Percentiles rank a stretch among this genome's conserved stretches.
These are phyloP conservation scores for Goniozus legneri DNA, from an alignment of 1,140 invertebrate species.

Conservation along the genomic window DNA sequence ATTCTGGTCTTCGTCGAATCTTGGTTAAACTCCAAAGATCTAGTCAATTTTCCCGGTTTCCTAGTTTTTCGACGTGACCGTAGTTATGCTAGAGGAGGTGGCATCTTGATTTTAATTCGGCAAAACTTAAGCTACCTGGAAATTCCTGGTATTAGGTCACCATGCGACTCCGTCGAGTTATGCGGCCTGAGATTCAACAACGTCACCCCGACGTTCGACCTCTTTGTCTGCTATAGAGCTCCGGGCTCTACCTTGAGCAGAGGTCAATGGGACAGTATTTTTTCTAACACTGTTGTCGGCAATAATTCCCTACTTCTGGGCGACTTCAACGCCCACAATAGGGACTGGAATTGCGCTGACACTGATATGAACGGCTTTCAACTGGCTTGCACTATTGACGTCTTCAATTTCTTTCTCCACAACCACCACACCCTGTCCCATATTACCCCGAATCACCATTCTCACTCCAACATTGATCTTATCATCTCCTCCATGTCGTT, in stretches of 20 bases:
- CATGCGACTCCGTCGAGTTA: not conserved
- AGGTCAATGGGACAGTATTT: slow-evolving; percentile 4
- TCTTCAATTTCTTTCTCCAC: not conserved
- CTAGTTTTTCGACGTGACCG: slow-evolving; percentile 4
- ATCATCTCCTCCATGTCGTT: not conserved
- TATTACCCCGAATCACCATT: not conserved
- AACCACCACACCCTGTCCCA: not conserved
- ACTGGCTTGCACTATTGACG: not conserved
- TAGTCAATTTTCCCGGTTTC: too few species aligned
- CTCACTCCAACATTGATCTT: not conserved
- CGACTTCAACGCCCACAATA: slow-evolving; percentile 13
- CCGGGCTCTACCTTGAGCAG: not conserved
- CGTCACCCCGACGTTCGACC: not conserved
- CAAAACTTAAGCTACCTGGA: slow-evolving; percentile 1
- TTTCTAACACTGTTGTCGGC: not conserved
- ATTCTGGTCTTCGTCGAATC: slow-evolving; percentile 9
- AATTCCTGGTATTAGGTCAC: not conserved
- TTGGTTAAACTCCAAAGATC: not conserved
- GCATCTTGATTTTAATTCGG: slow-evolving; percentile 5
- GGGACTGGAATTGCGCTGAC: slow-evolving; percentile 6
- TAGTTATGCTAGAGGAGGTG: not conserved
- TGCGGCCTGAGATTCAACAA: not conserved
- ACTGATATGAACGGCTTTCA: slow-evolving; percentile 6
- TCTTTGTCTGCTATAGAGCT: slow-evolving; percentile 8
- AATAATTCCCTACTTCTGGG: slow-evolving; percentile 1